These are phyloP conservation scores for Telmatochromis sp. DNA, from an alignment of 2,113 vertebrate genomes.

Conservation along the genomic window DNA sequence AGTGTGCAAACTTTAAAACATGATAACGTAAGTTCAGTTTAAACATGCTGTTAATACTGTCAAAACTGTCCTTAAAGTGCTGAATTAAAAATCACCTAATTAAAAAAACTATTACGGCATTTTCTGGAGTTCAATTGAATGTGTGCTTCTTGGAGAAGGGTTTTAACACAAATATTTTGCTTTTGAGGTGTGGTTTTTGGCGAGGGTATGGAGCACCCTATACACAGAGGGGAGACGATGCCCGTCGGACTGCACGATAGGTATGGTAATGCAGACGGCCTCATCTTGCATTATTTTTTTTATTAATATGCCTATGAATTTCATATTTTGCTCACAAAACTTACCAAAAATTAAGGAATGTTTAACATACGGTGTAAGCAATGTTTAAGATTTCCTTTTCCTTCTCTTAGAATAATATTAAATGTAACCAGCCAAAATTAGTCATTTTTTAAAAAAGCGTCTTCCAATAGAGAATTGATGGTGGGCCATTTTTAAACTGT, in stretches of 20 bases:
- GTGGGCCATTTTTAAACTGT: neutral
- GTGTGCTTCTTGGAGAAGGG: neutral
- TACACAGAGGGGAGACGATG: slow-evolving; percentile 80
- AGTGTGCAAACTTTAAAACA: neutral
- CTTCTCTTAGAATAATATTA: neutral
- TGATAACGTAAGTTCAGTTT: neutral
- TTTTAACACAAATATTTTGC: neutral
- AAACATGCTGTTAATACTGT: neutral
- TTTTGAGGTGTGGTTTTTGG: slow-evolving; percentile 66
- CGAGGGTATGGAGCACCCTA: slow-evolving; percentile 79
- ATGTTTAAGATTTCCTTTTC: neutral
- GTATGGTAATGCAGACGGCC: slow-evolving; percentile 50
- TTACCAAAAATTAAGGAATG: neutral
- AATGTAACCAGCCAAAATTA: neutral
- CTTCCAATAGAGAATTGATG: neutral
- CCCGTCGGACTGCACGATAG: slow-evolving; percentile 78
- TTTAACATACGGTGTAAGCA: neutral
- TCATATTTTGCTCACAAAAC: neutral
- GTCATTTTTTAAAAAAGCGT: neutral
- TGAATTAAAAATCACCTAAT: neutral
- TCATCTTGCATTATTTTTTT: neutral
- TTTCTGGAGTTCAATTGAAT: neutral
- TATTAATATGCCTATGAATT: neutral
- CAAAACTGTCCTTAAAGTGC: neutral
- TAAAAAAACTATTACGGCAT: neutral